These are phyloP conservation scores for Manis javanica DNA, from an alignment of 2,797 vertebrate genomes.

Conservation along the genomic window DNA sequence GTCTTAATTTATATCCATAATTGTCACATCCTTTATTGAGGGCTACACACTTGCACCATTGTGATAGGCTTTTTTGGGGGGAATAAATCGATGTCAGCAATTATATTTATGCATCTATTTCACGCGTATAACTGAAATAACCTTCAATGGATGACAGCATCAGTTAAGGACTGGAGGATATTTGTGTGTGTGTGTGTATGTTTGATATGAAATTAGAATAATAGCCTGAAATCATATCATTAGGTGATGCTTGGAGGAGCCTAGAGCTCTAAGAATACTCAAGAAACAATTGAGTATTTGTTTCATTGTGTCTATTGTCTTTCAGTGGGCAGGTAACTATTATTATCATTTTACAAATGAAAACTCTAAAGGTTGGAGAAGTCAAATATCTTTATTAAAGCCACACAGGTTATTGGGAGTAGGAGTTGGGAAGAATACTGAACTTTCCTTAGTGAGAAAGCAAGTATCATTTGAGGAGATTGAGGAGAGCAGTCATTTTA, in stretches of 20 bases:
- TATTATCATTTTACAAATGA: not conserved
- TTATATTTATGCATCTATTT: constrained; percentile 60
- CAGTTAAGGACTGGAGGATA: not conserved
- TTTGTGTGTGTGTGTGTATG: not conserved
- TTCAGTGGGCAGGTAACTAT: not conserved
- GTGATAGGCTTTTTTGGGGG: constrained; percentile 37
- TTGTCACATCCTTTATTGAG: constrained; percentile 77
- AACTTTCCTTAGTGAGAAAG: not conserved
- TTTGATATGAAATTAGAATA: constrained; percentile 33
- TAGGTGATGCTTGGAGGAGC: not conserved
- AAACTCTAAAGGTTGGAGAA: constrained; percentile 21
- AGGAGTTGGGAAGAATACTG: not conserved
- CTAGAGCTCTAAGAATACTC: not conserved
- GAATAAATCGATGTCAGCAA: constrained; percentile 55
- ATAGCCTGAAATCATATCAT: not conserved
- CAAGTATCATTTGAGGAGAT: constrained; percentile 5
- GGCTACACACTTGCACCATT: constrained; percentile 31
- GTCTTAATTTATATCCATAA: constrained; percentile 84
- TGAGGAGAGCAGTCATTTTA: not conserved
- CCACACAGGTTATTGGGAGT: not conserved
- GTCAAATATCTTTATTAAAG: not conserved
- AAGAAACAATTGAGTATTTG: not conserved
- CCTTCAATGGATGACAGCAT: not conserved
- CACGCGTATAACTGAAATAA: not conserved
- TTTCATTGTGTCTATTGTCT: not conserved